Base-by-base conservation (phyloP, 2,113 vertebrate species). In the Scomber japonicus region DNA sequence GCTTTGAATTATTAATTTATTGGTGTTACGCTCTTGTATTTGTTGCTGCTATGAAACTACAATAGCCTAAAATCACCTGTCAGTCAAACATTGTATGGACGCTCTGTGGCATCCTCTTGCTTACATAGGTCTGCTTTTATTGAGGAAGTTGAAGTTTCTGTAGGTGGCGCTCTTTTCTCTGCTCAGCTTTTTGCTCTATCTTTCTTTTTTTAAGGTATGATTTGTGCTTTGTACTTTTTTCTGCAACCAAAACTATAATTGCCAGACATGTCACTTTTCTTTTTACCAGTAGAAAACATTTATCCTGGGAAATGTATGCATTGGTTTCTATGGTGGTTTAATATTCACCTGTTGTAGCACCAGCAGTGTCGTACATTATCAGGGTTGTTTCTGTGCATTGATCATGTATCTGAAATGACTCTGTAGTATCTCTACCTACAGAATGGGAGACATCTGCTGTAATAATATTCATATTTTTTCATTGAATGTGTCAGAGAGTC, bases 51-150 rank as follows among this genome's bases (percentile, higher is more conserved):
- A 3, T 27, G 10, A 54, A 62, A 27, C 53, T 64, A 45, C 65
- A 60, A 6, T 70, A 80, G 63, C 50, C 66, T 72, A 56, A 76
- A 64, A 70, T 57, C 63, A 56, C 11, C n/a, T 64, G 21, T 12
- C 69, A 54, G n/a, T 59, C 27, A 65, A 13, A 62, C 44, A n/a
- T 5, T 30, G n/a, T 8, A 6, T n/a, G 5, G 7, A 24, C 9
- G 55, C 55, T 14, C 10, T 11, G 9, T 21, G 40, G n/a, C 16
- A 14, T 61, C 48, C 4, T 21, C 44, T 19, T 24, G 27, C n/a
- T 21, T 21, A 1, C 5, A 59, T n/a, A 1, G 64, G 31, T 65
- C 9, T 21, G 21, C 21, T 48, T 71, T 0, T 4, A 14, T 44
- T 30, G 13, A 27, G 61, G 14, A 51, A 30, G 15, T 56, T 63